Base-by-base conservation (phyloP, 2,797 vertebrate genomes). In the Myotis daubentonii region DNA sequence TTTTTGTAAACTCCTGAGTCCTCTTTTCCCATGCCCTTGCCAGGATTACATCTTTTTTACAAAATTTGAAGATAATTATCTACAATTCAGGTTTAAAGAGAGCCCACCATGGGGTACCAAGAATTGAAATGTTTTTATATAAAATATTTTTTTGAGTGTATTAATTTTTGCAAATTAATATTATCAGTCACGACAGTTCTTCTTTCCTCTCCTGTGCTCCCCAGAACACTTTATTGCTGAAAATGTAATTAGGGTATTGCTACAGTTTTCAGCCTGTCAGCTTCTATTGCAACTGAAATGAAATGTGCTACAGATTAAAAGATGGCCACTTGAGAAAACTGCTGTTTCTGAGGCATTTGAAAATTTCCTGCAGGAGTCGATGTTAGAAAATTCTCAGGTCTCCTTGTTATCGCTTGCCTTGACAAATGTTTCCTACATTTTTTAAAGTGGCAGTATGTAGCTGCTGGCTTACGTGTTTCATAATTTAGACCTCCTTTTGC, bases 131-230 rank as follows among this genome's bases (percentile, higher is more conserved):
- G 4, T 78, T 91, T 96, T 71, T 91, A 8, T 89, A 51, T 78
- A 57, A 89, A 78, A 62, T 12, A 55, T 36, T 93, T 91, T 91
- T 72, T 65, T 41, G 53, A 90, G 72, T 94, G 20, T 65, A 84
- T 96, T 92, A 94, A 68, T 89, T 93, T 94, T 92, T 82, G 62
- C 38, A 94, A 79, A 49, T 96, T 92, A 85, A 49, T 90, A 49
- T 87, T 92, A 89, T 47, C 57, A 82, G 30, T 47, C 38, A 19
- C 72, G 94, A 87, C 30, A 82, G 83, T 91, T 62, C 23, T 28
- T 89, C 20, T 89, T 89, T 82, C 53, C 44, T 33, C 25, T 87
- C 6, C 47, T 30, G 36, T 9, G 72, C 41, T 91, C 53, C 65
- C 7, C 19, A 79, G 47, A 49, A 74, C 0, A 7, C 28, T 94